Percentiles rank a stretch among this genome's conserved stretches.
These are phyloP conservation scores for Centropus bengalensis DNA, from an alignment of 2,113 vertebrate genomes.

Conservation along the genomic window DNA sequence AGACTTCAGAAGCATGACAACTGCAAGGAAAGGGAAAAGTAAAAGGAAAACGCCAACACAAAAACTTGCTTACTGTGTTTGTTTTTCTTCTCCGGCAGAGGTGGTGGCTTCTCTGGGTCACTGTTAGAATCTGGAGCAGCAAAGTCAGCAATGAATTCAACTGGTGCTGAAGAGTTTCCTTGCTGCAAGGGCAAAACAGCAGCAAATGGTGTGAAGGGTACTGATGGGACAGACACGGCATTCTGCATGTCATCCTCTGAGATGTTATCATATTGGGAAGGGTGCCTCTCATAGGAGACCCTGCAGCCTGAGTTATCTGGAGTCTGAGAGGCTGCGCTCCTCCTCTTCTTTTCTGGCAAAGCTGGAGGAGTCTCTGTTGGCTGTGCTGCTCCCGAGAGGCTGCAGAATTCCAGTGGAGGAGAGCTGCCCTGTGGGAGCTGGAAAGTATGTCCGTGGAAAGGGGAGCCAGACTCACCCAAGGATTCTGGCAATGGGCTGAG, in stretches of 20 bases:
- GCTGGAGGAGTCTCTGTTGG: slow-evolving; percentile 86
- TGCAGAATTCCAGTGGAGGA: slow-evolving; percentile 65
- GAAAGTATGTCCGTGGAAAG: slow-evolving; percentile 84
- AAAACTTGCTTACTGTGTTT: slow-evolving; percentile 88
- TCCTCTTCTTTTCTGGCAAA: slow-evolving; percentile 93
- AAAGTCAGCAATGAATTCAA: slow-evolving; percentile 81
- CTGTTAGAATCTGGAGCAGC: slow-evolving; percentile 73
- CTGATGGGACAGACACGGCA: background rate
- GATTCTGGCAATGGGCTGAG: slow-evolving; percentile 94
- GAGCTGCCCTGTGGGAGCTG: slow-evolving; percentile 72
- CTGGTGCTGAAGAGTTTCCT: slow-evolving; percentile 77
- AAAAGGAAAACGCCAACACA: background rate
- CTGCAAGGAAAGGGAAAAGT: background rate
- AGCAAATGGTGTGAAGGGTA: slow-evolving; percentile 83
- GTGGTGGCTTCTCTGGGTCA: slow-evolving; percentile 88
- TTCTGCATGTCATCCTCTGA: slow-evolving; percentile 87
- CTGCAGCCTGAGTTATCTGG: slow-evolving; percentile 76
- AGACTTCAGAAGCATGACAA: background rate
- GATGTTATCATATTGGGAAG: slow-evolving; percentile 94
- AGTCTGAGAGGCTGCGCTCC: slow-evolving; percentile 82
- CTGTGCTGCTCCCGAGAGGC: background rate
- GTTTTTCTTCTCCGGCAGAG: slow-evolving; percentile 96
- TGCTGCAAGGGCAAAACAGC: slow-evolving; percentile 86
- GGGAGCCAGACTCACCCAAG: slow-evolving; percentile 85
- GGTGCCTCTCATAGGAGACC: slow-evolving; percentile 86